Percentiles rank a stretch among this genome's conserved stretches.
Evolutionary conservation across 2,113 vertebrate genomes (phyloP).

Genomic region (Rhinopomastus cyanomelas): DNA sequence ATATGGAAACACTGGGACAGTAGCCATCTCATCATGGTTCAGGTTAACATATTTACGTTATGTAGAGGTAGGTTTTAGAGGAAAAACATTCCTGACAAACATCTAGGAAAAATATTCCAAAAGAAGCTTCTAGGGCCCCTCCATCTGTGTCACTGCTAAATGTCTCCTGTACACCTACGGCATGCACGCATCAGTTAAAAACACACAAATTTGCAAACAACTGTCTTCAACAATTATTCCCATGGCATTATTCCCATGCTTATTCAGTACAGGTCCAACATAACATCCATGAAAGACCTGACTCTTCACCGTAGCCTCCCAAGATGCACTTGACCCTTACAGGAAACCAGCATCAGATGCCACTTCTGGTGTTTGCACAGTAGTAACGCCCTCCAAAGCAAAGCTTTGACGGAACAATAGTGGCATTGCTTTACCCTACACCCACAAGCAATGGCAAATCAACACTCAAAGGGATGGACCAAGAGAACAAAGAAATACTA

Average conservation of each 20-base stretch:
- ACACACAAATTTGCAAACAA: not conserved
- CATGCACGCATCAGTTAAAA: not conserved
- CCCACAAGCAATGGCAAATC: not conserved
- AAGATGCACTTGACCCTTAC: not conserved
- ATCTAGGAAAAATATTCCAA: not conserved
- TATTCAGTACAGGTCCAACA: not conserved
- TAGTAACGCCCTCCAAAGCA: not conserved
- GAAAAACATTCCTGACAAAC: not conserved
- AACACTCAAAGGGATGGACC: not conserved
- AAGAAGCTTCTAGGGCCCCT: not conserved
- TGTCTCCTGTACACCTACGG: not conserved
- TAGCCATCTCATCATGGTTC: not conserved
- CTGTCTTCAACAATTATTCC: not conserved
- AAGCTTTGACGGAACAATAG: not conserved
- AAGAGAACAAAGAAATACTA: not conserved
- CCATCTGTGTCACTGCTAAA: not conserved
- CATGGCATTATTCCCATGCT: not conserved
- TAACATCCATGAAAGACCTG: not conserved
- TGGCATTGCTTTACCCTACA: not conserved
- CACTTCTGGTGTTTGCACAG: not conserved
- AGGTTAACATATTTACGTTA: not conserved
- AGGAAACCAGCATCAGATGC: not conserved
- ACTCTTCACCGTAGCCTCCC: not conserved
- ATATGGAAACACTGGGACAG: not conserved
- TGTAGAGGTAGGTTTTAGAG: not conserved